These are phyloP conservation scores for Meloidogyne exigua DNA, from an alignment of 1,140 invertebrate genomes.

Conservation along the genomic window DNA sequence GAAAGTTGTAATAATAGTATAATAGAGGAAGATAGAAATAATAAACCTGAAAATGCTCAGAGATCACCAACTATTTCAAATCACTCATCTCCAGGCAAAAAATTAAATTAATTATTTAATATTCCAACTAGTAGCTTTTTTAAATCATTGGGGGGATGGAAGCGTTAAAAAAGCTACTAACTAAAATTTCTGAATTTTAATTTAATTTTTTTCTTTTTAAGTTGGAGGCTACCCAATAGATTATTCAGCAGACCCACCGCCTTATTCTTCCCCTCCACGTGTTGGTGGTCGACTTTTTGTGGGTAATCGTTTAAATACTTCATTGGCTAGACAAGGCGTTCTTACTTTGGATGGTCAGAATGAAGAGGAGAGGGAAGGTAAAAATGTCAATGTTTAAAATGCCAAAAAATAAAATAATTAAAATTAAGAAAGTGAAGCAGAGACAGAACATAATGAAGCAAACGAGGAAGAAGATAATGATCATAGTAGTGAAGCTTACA, in stretches of 20 bases:
- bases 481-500: not conserved
- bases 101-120: slow-evolving; percentile 7
- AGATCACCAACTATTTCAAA: not conserved
- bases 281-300: not conserved
- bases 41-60: not conserved
- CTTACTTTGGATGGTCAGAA: not conserved
- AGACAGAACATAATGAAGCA: not conserved
- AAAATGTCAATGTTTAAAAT: not conserved
- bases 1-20: slow-evolving; percentile 2
- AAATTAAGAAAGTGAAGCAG: not conserved
- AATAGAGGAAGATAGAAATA: not conserved
- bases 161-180: too few relatives aligned
- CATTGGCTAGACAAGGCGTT: not conserved
- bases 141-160: too few relatives aligned
- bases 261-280: not conserved
- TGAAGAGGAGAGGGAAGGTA: not conserved
- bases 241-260: not conserved
- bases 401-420: not conserved
- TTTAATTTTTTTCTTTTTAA: not conserved
- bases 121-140: slow-evolving; percentile 2
- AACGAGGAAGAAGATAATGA: not conserved
- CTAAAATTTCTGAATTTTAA: too few relatives aligned
- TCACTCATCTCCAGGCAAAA: not conserved
- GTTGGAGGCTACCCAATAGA: not conserved
- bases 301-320: not conserved